These are phyloP conservation scores for Oscheius onirici DNA, from an alignment of 2,888 invertebrate species.

Conservation along the genomic window DNA sequence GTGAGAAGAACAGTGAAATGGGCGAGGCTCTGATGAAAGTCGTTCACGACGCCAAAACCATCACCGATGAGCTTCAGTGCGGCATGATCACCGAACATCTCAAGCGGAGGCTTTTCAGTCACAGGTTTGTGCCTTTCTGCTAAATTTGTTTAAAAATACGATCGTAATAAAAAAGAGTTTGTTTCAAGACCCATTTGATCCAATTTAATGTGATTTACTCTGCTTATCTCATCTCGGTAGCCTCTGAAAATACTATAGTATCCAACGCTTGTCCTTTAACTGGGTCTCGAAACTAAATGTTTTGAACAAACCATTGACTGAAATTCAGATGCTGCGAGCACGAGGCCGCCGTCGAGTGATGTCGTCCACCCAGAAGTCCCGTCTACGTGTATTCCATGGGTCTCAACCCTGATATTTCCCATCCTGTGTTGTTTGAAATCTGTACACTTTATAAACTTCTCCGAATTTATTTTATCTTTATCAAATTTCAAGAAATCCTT, in stretches of 20 bases:
- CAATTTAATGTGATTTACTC: too few species aligned
- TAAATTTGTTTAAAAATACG: background rate
- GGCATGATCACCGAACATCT: constrained; percentile 23
- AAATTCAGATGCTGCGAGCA: constrained; percentile 25
- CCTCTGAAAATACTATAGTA: too few species aligned
- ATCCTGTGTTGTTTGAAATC: background rate
- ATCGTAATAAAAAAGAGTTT: too few species aligned
- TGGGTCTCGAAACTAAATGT: too few species aligned
- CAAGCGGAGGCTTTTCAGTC: constrained; percentile 24
- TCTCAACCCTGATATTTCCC: background rate
- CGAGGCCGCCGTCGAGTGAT: background rate
- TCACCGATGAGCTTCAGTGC: constrained; percentile 8
- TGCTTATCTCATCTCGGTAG: too few species aligned
- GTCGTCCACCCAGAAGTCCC: background rate
- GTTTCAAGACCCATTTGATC: too few species aligned
- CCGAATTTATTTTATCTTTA: too few species aligned
- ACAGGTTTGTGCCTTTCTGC: constrained; percentile 14
- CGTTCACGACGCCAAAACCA: constrained; percentile 23
- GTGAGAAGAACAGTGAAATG: constrained; percentile 1
- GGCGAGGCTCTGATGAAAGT: constrained; percentile 3
- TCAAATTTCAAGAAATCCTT: too few species aligned
- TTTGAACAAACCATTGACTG: too few species aligned
- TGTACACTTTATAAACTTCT: constrained; percentile 1
- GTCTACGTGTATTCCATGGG: constrained; percentile 2
- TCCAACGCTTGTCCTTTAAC: too few species aligned